Evolutionary conservation across 2,113 vertebrate genomes (phyloP), one percentile per base, ranked within the genome.

Genomic region (Forbesichthys papilliferus): DNA sequence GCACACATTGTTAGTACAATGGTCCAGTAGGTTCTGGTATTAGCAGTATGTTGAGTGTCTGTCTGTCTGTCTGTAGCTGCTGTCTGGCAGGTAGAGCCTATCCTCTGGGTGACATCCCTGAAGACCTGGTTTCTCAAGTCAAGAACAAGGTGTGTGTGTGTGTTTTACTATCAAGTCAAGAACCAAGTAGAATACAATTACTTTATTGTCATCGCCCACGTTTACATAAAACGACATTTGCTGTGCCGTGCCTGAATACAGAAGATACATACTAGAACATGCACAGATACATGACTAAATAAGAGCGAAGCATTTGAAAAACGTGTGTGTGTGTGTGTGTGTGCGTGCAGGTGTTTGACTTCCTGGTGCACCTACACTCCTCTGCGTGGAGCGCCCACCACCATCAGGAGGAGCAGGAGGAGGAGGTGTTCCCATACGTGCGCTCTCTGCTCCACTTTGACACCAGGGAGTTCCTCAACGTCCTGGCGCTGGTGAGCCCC

Each of bases 391-490:
- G 90, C 0, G 85, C 90, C 5, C 36, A 42, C 5, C 36, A 42
- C 5, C 36, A 42, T 0, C 36, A 42, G 36, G 36, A 8, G 5
- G 36, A 8, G 36, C 5, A 42, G n/a, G 95, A 96, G 62, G 96
- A 99, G 88, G 96, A 96, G 74, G 87, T 98, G 57, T 98, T 98
- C 73, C 96, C 98, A 0, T 94, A 93, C 0, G 78, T 99, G 12
- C 93, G 93, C 0, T 98, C 96, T 1, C 91, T 99, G 61, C 93
- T 99, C 47, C 96, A 98, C 90, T 99, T 99, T 0, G 96, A 99
- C 83, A 98, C 98, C 0, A 91, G 96, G 36, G 98, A 99, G 62
- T 99, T 99, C 86, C 95, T 99, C 58, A 99, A 99, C 1, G 98
- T 99, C 18, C 93, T 99, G 12, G 96, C 98, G 3, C 90, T 99